Percentiles rank a stretch among this genome's conserved stretches.
Conservation (phyloP, 2,888 invertebrate genomes). For the Luffia ferchaultella region DNA sequence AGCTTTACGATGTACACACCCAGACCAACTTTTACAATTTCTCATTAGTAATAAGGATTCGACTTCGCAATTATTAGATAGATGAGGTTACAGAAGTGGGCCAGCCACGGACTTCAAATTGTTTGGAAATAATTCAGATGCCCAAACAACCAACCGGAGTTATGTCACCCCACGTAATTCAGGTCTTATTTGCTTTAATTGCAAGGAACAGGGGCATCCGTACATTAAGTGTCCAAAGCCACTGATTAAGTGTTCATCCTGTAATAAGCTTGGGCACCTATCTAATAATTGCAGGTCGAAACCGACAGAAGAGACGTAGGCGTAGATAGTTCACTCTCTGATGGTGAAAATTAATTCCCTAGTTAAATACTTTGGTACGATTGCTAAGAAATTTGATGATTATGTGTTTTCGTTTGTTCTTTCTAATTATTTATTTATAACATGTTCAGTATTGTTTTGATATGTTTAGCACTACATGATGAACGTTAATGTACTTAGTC, state of each 20-base stretch:
- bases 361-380: background rate
- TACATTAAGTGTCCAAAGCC: background rate
- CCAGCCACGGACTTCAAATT: background rate
- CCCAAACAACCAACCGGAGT: background rate
- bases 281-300: background rate
- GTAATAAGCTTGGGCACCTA: background rate
- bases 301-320: background rate
- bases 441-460: background rate
- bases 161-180: background rate
- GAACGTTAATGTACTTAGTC: too few relatives aligned
- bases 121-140: background rate
- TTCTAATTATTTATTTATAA: background rate
- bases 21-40: background rate
- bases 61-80: background rate
- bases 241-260: background rate
- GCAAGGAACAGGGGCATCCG: background rate
- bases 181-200: background rate
- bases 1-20: background rate
- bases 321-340: background rate
- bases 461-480: too few relatives aligned
- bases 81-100: background rate
- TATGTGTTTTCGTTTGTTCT: background rate
- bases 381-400: background rate
- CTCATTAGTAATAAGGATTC: background rate
- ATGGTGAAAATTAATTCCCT: background rate